Base-by-base conservation (phyloP, 1,140 invertebrate genomes). In the Copidosoma floridanum region DNA sequence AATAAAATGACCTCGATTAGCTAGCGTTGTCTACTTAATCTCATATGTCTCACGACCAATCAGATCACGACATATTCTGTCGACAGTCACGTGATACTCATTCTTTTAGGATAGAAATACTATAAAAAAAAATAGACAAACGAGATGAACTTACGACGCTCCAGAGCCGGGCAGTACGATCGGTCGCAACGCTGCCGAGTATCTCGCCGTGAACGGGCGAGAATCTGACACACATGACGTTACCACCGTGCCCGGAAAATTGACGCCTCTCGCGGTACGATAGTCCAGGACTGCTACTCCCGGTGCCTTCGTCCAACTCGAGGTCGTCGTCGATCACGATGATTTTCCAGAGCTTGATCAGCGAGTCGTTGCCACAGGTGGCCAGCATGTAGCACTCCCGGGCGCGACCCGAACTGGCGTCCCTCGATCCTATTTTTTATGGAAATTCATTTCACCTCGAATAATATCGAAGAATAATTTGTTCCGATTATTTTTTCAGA, bases 261-360 rank as follows among this genome's bases (percentile, higher is more conserved):
- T 68, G 58, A n/a, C 65, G 65, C 38, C 57, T 69, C 18, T 70
- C 65, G 38, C 65, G 65, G 37, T 69, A 75, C 1, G 47, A 53
- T 5, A 46, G 55, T 3, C 40, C 52, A 7, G 6, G 4, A 3
- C 43, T 37, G 3, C 50, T 55, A 10, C 48, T 57, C 14, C 62
- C 50, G 3, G 46, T 46, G 23, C 37, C 46, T n/a, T 59, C 32
- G 1, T 47, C 24, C 12, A 57, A 18, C 2, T 65, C 26, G 21
- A 8, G 2, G 10, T 61, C 21, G 1, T 59, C 48, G 18, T 66
- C 37, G 29, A 47, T 58, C 40, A 83, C 70, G 11, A 75, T 77
- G 14, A 91, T 79, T 40, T 82, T 82, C 89, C 89, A 92, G 2
- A 91, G 65, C 71, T 89, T 89, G 0, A 90, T 83, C 1, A 86